These are phyloP conservation scores for Peromyscus polionotus DNA, from an alignment of 2,113 vertebrate genomes.

Conservation along the genomic window DNA sequence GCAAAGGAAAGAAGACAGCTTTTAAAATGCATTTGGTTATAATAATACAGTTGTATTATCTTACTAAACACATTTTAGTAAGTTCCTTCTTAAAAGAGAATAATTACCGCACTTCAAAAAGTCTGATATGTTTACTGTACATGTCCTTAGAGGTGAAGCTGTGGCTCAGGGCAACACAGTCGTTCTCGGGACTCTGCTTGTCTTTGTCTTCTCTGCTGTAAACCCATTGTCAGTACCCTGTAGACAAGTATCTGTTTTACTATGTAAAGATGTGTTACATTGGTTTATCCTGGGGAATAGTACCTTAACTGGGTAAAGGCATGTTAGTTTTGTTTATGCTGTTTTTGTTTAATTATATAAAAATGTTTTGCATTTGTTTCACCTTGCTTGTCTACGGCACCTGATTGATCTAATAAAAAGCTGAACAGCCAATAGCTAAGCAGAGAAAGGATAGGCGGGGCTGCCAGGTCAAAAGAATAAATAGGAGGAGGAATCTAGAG, in stretches of 20 bases:
- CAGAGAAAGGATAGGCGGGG: too few species aligned
- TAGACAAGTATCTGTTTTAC: background rate
- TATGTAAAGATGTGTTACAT: too few species aligned
- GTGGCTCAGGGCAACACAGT: accelerated
- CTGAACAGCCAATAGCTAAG: too few species aligned
- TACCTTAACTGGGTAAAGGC: too few species aligned
- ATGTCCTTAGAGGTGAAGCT: background rate
- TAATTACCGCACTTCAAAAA: background rate
- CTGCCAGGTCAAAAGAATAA: too few species aligned
- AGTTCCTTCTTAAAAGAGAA: conserved; percentile 9
- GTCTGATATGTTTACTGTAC: background rate
- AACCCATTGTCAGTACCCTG: background rate
- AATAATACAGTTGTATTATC: background rate
- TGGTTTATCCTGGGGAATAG: too few species aligned
- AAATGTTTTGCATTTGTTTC: too few species aligned
- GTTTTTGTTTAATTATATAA: too few species aligned
- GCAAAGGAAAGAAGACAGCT: background rate
- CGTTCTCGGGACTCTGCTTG: accelerated
- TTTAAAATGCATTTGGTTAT: background rate
- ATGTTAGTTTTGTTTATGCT: too few species aligned
- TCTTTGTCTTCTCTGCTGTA: background rate
- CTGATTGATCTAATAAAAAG: too few species aligned
- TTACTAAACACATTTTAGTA: background rate
- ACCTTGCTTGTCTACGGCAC: too few species aligned
- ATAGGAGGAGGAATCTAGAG: too few species aligned